A percentile compares a stretch with the other conserved stretches of the same genome.
These are phyloP conservation scores for Antheraea mylitta DNA, from an alignment of 1,140 invertebrate genomes.

Conservation along the genomic window DNA sequence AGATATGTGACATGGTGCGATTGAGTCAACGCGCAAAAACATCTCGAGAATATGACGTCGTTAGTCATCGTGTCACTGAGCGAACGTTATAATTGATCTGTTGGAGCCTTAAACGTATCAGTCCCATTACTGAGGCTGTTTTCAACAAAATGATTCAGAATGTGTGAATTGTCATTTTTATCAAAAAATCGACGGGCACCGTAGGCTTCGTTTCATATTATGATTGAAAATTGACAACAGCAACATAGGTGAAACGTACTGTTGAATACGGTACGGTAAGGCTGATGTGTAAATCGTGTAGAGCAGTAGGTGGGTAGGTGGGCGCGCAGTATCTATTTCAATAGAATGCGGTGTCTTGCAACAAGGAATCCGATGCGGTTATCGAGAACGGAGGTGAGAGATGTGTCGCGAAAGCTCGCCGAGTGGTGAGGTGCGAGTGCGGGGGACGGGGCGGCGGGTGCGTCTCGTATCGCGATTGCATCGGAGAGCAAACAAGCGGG, in stretches of 20 bases:
- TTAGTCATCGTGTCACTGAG: neutral
- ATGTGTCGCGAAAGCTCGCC: conserved; percentile 49
- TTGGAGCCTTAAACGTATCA: conserved; percentile 6
- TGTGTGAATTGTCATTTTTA: too few relatives aligned
- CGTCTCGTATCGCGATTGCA: conserved; percentile 72
- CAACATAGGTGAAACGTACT: conserved; percentile 13
- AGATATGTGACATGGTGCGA: conserved; percentile 28
- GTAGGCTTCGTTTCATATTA: conserved; percentile 10
- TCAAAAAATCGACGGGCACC: conserved; percentile 23
- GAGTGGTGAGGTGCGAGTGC: conserved; percentile 7
- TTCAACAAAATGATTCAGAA: neutral
- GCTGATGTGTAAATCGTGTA: conserved; percentile 46
- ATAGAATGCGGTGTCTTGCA: conserved; percentile 68
- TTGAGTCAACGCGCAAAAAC: conserved; percentile 44
- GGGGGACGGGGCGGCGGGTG: conserved; percentile 21
- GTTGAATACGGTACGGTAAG: conserved; percentile 37
- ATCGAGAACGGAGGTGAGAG: conserved; percentile 70
- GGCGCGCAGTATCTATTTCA: conserved; percentile 63
- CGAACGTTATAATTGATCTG: conserved; percentile 39
- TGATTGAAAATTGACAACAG: conserved; percentile 25
- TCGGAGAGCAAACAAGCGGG: conserved; percentile 75
- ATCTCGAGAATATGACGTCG: conserved; percentile 34
- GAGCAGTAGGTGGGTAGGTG: conserved; percentile 54
- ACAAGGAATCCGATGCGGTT: conserved; percentile 72
- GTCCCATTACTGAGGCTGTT: neutral